Evolutionary conservation across 1,140 invertebrate genomes (phyloP).

Genomic region (Aphelenchoides besseyi): DNA sequence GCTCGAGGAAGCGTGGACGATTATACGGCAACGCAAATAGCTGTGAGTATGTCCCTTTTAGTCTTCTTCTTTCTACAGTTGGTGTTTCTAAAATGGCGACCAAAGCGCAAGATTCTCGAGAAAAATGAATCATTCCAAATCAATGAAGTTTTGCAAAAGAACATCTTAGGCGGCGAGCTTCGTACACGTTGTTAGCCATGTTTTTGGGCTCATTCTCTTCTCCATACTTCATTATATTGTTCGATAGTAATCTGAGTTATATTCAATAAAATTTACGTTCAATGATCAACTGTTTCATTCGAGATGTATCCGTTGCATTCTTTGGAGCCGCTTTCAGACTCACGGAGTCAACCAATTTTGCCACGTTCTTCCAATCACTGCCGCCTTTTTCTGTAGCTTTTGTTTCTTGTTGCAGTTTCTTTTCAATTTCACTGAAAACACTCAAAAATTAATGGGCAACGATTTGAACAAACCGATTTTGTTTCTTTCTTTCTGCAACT

Average conservation of each 20-base stretch:
- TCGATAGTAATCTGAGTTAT: no score
- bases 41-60: not conserved
- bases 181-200: constrained; percentile 5
- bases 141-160: not conserved
- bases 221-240: no score
- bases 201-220: not conserved
- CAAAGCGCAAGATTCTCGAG: not conserved
- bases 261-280: no score
- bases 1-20: not conserved
- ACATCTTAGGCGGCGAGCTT: not conserved
- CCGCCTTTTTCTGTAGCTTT: constrained; percentile 21
- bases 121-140: constrained; percentile 1
- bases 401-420: constrained; percentile 29
- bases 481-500: constrained; percentile 42
- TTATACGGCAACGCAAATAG: not conserved
- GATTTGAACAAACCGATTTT: constrained; percentile 33
- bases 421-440: constrained; percentile 5
- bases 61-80: constrained; percentile 4
- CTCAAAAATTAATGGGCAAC: not conserved
- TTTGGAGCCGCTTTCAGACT: constrained; percentile 21
- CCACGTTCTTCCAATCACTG: constrained; percentile 33
- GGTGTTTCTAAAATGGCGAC: not conserved
- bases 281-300: constrained; percentile 39
- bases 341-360: constrained; percentile 40
- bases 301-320: constrained; percentile 34